These are phyloP conservation scores for Spheniscus humboldti DNA, from an alignment of 2,797 vertebrate genomes.

Conservation along the genomic window DNA sequence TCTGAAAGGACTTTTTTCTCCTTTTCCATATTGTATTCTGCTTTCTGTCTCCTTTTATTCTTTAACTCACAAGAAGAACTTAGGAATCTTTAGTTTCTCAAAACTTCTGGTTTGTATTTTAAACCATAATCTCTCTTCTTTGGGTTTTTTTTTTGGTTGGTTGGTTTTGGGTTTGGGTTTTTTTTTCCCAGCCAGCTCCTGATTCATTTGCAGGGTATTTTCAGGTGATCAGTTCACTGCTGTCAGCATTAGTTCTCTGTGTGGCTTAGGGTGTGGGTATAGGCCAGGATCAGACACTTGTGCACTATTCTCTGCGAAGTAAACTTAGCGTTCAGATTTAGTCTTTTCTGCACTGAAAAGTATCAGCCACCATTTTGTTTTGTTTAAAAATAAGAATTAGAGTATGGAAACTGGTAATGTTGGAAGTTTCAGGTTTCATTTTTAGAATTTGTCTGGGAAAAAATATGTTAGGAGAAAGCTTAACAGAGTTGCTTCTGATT, in stretches of 20 bases:
- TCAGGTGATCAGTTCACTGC: not conserved
- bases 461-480: not conserved
- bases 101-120: not conserved
- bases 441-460: not conserved
- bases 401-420: not conserved
- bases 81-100: not conserved
- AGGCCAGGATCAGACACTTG: not conserved
- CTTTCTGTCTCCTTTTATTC: not conserved
- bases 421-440: not conserved
- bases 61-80: not conserved
- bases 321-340: not conserved
- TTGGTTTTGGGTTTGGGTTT: not conserved
- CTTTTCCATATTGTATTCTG: not conserved
- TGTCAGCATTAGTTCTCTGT: not conserved
- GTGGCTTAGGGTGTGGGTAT: not conserved
- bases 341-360: not conserved
- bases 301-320: not conserved
- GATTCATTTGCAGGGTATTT: not conserved
- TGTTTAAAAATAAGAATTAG: not conserved
- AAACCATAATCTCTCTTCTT: not conserved
- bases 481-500: not conserved
- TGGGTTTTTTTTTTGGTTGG: not conserved
- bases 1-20: not conserved
- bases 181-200: not conserved
- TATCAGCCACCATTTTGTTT: not conserved